Percentiles rank a stretch among this genome's conserved stretches.
Conservation (phyloP, 2,888 invertebrate genomes). For the Caenorhabditis sp. region DNA sequence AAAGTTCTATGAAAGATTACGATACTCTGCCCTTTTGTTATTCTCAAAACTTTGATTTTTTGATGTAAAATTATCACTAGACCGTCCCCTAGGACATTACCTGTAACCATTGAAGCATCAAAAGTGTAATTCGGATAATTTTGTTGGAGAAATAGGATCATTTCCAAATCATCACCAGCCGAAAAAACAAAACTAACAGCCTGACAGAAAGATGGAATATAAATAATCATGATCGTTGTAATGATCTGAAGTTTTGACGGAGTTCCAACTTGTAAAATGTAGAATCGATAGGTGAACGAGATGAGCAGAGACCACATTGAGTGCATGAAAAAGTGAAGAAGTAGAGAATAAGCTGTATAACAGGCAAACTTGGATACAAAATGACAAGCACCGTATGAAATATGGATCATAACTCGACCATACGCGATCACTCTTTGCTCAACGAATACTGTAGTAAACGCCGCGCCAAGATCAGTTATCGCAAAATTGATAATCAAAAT, state of each 20-base stretch:
- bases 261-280: constrained; percentile 10
- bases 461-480: constrained; percentile 14
- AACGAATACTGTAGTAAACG: constrained; percentile 16
- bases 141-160: constrained; percentile 2
- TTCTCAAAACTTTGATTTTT: too few species aligned
- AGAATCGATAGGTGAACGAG: constrained; percentile 22
- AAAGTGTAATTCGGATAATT: constrained; percentile 23
- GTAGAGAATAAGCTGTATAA: constrained; percentile 15
- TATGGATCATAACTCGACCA: constrained; percentile 18
- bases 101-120: constrained; percentile 12
- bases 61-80: too few species aligned
- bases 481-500: constrained; percentile 29
- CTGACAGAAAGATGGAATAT: constrained; percentile 20
- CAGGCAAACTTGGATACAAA: neutral
- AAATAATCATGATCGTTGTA: neutral
- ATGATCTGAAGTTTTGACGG: constrained; percentile 9
- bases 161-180: constrained; percentile 10
- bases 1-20: too few species aligned
- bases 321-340: constrained; percentile 21
- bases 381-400: constrained; percentile 25
- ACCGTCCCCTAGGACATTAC: too few species aligned
- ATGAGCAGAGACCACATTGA: constrained; percentile 22
- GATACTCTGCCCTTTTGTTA: too few species aligned
- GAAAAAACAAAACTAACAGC: constrained; percentile 19
- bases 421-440: constrained; percentile 28